These are phyloP conservation scores for Sylvilagus floridanus DNA, from an alignment of 2,797 vertebrate genomes.

Conservation along the genomic window DNA sequence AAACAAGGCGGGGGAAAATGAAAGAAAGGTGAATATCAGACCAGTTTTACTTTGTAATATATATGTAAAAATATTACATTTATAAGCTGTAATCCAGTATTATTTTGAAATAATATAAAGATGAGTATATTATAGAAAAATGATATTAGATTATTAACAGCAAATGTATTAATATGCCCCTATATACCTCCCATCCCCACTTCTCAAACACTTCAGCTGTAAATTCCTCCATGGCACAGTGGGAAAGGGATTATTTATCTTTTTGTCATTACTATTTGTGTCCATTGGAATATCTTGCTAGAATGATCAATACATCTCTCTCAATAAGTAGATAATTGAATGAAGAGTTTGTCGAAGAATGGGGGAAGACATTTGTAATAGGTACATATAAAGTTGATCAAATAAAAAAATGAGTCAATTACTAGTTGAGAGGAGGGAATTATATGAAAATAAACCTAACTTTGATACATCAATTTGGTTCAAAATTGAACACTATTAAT, in stretches of 20 bases:
- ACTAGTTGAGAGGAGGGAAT: not conserved
- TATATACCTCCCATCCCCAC: not conserved
- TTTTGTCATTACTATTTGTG: not conserved
- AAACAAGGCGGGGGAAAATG: not conserved
- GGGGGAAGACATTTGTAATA: constrained; percentile 9
- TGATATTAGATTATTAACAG: not conserved
- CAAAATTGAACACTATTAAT: not conserved
- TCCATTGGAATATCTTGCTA: not conserved
- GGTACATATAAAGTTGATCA: not conserved
- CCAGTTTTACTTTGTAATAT: not conserved
- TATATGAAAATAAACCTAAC: not conserved
- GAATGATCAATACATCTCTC: constrained; percentile 18
- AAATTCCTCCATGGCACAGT: not conserved
- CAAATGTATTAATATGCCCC: not conserved
- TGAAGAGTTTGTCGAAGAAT: not conserved
- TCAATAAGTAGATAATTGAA: constrained; percentile 13
- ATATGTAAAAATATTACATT: not conserved
- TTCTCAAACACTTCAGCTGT: not conserved
- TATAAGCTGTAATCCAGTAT: not conserved
- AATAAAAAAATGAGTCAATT: not conserved
- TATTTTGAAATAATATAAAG: constrained; percentile 11
- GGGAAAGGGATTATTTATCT: not conserved
- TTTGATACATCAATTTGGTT: not conserved
- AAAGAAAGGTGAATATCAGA: not conserved
- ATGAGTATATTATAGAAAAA: not conserved